phyloP scores from a whole-genome alignment of 2,888 invertebrate species.

The Saturnia pavonia region DNA sequence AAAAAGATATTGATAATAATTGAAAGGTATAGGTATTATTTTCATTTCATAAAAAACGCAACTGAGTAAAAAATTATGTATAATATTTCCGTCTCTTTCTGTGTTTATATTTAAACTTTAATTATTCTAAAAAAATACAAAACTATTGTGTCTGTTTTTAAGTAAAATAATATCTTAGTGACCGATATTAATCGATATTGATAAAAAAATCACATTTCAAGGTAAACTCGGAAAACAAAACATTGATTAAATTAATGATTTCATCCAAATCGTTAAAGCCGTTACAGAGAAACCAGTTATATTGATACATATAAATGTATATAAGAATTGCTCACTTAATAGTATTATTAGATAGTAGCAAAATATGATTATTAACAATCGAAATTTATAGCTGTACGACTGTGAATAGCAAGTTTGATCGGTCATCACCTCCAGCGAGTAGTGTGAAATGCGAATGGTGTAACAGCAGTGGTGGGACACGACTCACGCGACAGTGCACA shows the following conservation, averaged over 20 bases:
- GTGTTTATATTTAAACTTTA: not conserved
- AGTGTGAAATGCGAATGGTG: constrained; percentile 12
- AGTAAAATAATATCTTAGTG: not conserved
- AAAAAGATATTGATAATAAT: not conserved
- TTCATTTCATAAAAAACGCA: not conserved
- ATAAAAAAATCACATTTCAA: too few relatives aligned
- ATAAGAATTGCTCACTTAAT: not conserved
- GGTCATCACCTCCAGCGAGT: constrained; percentile 12
- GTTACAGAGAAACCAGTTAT: too few relatives aligned
- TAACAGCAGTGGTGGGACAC: constrained; percentile 12
- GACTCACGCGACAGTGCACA: not conserved
- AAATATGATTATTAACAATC: not conserved
- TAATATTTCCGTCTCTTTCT: not conserved
- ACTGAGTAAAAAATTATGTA: not conserved
- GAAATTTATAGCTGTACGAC: not conserved
- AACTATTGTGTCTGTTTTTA: not conserved
- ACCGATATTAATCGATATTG: too few relatives aligned
- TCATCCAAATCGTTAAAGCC: too few relatives aligned
- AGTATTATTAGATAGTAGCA: not conserved
- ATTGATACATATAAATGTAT: too few relatives aligned
- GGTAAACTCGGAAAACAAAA: too few relatives aligned
- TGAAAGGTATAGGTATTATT: not conserved
- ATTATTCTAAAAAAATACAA: not conserved
- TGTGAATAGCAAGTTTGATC: not conserved
- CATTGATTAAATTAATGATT: too few relatives aligned